Conservation (phyloP, 2,113 vertebrate species). For the Elgaria multicarinata region DNA sequence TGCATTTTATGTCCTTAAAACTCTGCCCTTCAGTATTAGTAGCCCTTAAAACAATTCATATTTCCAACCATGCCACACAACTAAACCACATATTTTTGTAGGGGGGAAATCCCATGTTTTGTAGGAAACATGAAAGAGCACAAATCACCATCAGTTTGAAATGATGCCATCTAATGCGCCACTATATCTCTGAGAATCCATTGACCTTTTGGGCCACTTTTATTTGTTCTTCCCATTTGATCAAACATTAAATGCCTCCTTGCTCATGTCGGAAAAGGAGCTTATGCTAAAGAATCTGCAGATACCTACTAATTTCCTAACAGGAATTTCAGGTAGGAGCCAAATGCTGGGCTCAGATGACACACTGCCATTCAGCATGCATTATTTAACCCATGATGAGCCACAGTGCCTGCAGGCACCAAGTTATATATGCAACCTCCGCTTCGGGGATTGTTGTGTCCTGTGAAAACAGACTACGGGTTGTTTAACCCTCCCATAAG, state of each 20-base stretch:
- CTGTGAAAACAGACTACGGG: too few relatives aligned
- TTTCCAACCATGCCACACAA: background rate
- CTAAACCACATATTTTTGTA: background rate
- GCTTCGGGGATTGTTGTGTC: too few relatives aligned
- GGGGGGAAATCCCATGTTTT: too few relatives aligned
- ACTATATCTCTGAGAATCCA: background rate
- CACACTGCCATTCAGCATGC: too few relatives aligned
- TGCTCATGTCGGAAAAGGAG: background rate
- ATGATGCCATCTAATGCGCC: background rate
- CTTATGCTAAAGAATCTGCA: background rate
- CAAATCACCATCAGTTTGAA: background rate
- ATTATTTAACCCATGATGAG: too few relatives aligned
- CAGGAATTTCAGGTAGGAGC: background rate
- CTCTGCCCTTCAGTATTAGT: background rate
- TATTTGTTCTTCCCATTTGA: background rate
- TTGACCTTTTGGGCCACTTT: background rate
- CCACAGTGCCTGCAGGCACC: too few relatives aligned
- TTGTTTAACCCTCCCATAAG: too few relatives aligned
- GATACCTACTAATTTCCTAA: background rate
- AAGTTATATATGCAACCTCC: too few relatives aligned
- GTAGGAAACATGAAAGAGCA: background rate
- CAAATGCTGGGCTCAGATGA: too few relatives aligned
- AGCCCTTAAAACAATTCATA: background rate
- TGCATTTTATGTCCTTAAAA: background rate
- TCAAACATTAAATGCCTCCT: background rate